phyloP scores from a whole-genome alignment of 2,797 vertebrate genomes.

The Acropternis orthonyx region DNA sequence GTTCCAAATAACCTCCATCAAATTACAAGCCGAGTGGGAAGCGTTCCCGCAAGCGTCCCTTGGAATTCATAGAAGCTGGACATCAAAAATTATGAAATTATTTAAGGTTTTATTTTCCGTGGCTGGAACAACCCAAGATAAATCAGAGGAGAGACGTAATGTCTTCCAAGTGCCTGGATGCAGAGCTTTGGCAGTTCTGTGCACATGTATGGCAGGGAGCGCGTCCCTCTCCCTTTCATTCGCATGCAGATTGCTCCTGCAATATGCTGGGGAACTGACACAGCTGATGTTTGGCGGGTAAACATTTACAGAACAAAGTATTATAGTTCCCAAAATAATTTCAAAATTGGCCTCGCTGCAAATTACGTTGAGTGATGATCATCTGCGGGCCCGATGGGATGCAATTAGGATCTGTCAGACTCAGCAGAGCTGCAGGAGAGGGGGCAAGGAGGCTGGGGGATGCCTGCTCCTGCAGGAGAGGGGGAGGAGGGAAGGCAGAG shows the following conservation, averaged over 20 bases:
- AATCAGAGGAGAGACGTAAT: not conserved
- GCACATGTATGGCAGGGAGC: not conserved
- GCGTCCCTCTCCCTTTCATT: not conserved
- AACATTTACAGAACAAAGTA: slow-evolving; percentile 29
- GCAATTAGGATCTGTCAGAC: not conserved
- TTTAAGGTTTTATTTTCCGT: slow-evolving; percentile 25
- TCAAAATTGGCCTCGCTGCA: not conserved
- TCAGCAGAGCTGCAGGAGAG: rapidly evolving
- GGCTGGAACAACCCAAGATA: not conserved
- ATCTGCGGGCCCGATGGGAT: not conserved
- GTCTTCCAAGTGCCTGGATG: not conserved
- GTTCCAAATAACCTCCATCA: not conserved
- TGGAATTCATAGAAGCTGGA: not conserved
- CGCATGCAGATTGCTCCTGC: not conserved
- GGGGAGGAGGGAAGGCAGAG: not conserved
- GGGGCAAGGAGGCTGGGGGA: rapidly evolving
- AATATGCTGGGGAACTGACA: not conserved
- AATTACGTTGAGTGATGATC: not conserved
- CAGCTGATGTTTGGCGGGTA: not conserved
- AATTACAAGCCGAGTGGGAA: slow-evolving; percentile 14
- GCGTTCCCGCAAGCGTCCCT: not conserved
- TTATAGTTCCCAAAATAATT: not conserved
- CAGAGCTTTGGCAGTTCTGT: not conserved
- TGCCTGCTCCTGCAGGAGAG: rapidly evolving
- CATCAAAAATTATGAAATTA: slow-evolving; percentile 1